These are phyloP conservation scores for Fundulus diaphanus DNA, from an alignment of 2,797 vertebrate species.

Conservation along the genomic window DNA sequence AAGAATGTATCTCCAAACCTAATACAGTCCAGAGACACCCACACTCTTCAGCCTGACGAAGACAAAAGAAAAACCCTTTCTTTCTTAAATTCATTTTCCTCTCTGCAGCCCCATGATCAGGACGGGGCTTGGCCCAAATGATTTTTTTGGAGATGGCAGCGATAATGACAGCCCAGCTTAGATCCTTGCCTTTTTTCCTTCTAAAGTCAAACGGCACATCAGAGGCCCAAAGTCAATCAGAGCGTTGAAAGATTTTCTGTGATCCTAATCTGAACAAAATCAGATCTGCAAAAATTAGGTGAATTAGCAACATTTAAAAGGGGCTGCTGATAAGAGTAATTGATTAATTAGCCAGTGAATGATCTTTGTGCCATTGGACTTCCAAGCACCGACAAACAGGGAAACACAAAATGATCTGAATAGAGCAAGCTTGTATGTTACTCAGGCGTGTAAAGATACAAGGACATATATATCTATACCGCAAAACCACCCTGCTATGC, in stretches of 20 bases:
- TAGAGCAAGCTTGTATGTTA: conserved; percentile 36
- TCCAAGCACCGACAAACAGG: conserved; percentile 7
- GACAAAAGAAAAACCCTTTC: conserved; percentile 64
- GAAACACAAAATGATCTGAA: conserved; percentile 17
- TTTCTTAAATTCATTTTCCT: conserved; percentile 63
- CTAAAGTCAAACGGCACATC: conserved; percentile 55
- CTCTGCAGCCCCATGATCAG: conserved; percentile 38
- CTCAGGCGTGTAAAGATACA: conserved; percentile 44
- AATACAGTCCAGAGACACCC: conserved; percentile 33
- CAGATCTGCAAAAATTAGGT: conserved; percentile 32
- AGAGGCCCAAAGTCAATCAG: conserved; percentile 53
- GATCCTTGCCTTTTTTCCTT: conserved; percentile 54
- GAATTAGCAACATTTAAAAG: conserved; percentile 20
- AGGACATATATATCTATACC: too few species aligned
- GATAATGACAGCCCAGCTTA: conserved; percentile 58
- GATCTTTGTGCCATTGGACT: neutral
- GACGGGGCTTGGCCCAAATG: conserved; percentile 44
- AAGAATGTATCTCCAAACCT: conserved; percentile 49
- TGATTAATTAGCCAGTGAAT: conserved; percentile 16
- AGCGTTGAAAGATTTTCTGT: conserved; percentile 55
- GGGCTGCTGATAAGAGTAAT: conserved; percentile 1
- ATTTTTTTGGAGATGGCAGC: conserved; percentile 63
- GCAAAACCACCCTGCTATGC: too few species aligned
- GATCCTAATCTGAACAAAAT: conserved; percentile 61
- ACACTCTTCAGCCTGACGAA: conserved; percentile 41